phyloP scores from a whole-genome alignment of 2,888 invertebrate genomes.

The Agrochola lychnidis region DNA sequence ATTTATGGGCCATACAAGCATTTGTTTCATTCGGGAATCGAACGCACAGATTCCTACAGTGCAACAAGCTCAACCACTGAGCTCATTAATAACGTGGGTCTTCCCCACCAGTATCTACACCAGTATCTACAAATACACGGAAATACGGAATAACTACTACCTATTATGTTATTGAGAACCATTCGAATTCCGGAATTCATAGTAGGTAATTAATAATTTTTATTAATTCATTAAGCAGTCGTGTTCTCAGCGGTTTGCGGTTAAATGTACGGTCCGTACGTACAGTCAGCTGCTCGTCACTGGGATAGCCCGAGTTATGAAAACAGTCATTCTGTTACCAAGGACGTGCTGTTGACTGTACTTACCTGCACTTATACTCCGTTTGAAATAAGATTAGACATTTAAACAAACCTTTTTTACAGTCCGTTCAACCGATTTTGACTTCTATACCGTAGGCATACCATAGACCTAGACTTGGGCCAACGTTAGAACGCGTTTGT shows the following conservation, averaged over 20 bases:
- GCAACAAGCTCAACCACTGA: background rate
- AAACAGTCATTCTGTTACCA: no score
- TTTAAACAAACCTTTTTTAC: no score
- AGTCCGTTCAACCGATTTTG: no score
- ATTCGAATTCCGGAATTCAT: conserved; percentile 1
- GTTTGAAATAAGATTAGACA: no score
- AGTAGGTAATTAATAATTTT: background rate
- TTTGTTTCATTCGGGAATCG: background rate
- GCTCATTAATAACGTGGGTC: no score
- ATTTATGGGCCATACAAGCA: no score
- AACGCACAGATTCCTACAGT: background rate
- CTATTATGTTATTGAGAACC: background rate
- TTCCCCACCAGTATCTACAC: no score
- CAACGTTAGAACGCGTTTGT: background rate
- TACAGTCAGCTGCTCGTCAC: background rate
- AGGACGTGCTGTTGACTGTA: background rate
- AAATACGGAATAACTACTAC: background rate
- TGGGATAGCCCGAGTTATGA: no score
- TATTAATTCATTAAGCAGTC: background rate
- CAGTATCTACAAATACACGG: background rate
- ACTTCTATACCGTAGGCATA: no score
- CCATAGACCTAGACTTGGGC: background rate
- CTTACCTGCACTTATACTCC: background rate
- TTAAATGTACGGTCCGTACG: background rate
- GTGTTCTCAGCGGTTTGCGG: background rate